phyloP scores from a whole-genome alignment of 2,797 vertebrate genomes.

The Synaphobranchus kaupii region DNA sequence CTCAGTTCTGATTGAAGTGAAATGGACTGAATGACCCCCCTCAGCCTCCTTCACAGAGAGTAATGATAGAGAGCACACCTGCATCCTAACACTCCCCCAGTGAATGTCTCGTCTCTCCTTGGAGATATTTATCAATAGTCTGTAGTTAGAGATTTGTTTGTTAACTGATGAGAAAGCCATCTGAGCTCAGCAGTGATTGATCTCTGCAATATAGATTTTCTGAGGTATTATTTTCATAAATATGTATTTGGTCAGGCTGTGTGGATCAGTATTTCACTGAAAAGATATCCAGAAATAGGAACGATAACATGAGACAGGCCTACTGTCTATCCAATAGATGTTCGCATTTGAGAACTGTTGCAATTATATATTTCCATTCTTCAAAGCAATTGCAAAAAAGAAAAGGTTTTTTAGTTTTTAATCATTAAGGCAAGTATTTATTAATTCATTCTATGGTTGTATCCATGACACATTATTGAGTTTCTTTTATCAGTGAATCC shows the following conservation, averaged over 20 bases:
- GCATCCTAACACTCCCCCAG: not conserved
- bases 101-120: not conserved
- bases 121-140: not conserved
- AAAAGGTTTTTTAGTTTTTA: not conserved
- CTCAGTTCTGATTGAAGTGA: constrained; percentile 1
- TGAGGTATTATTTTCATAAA: not conserved
- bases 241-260: not conserved
- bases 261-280: not conserved
- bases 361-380: not conserved
- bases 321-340: not conserved
- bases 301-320: not conserved
- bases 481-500: not conserved
- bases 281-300: not conserved
- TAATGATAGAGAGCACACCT: not conserved
- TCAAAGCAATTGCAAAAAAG: not conserved
- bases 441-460: not conserved
- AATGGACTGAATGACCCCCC: not conserved
- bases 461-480: not conserved
- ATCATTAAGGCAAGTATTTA: not conserved
- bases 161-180: not conserved
- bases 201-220: not conserved
- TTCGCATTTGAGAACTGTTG: not conserved
- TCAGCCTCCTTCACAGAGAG: not conserved
- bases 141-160: not conserved
- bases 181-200: not conserved